Percentiles rank a stretch among this genome's conserved stretches.
Conservation (phyloP, 2,113 vertebrate species). For the Onychostoma macrolepis region DNA sequence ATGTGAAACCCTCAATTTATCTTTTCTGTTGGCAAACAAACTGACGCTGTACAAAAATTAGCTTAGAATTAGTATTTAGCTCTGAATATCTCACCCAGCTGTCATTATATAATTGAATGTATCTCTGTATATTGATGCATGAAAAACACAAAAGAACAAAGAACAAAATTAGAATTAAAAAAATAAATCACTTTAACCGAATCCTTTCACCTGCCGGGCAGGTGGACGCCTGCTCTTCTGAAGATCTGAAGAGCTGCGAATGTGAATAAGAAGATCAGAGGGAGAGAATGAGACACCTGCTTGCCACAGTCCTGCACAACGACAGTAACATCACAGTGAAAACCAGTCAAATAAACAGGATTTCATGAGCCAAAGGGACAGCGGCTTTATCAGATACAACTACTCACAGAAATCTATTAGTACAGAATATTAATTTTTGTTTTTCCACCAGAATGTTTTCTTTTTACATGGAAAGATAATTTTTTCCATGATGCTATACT, state of each 20-base stretch:
- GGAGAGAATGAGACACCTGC: slow-evolving; percentile 26
- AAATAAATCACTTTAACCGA: slow-evolving; percentile 23
- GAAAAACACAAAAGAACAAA: slow-evolving; percentile 40
- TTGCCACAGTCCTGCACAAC: neutral
- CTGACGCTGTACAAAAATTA: neutral
- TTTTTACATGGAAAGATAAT: no score
- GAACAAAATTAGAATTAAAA: slow-evolving; percentile 31
- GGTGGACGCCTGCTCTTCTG: neutral
- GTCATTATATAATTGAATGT: neutral
- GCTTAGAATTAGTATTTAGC: slow-evolving; percentile 2
- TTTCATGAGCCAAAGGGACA: neutral
- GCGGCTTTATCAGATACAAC: neutral
- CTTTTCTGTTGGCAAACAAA: neutral
- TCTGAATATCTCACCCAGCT: slow-evolving; percentile 23
- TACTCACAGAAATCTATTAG: neutral
- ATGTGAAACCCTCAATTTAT: neutral
- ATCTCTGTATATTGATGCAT: neutral
- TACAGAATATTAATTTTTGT: neutral
- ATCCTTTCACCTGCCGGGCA: slow-evolving; percentile 2
- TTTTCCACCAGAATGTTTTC: neutral
- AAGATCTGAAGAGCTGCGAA: slow-evolving; percentile 30
- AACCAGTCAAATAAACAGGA: neutral
- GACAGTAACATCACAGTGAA: neutral
- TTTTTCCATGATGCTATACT: no score
- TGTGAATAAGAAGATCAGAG: slow-evolving; percentile 38